Base-by-base conservation (phyloP, 2,888 invertebrate genomes). In the Cosmia pyralina region DNA sequence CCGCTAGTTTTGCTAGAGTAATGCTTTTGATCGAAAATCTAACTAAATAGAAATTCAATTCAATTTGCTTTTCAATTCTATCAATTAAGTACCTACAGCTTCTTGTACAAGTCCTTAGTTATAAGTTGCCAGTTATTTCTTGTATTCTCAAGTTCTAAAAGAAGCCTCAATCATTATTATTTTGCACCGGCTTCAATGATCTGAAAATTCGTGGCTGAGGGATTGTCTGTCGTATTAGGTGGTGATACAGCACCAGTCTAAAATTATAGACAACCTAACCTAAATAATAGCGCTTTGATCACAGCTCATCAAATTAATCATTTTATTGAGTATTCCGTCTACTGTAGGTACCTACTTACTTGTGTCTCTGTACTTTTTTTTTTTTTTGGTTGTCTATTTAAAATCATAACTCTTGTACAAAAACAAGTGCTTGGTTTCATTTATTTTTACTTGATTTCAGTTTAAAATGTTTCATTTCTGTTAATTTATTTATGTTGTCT, bases 11-110 rank as follows among this genome's bases (percentile, higher is more conserved):
- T 60, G 34, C n/a, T n/a, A n/a, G n/a, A n/a, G n/a, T n/a, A n/a
- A n/a, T n/a, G n/a, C 11, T n/a, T 38, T 65, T 65, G 8, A 34
- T 69, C 7, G 7, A 59, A 78, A n/a, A 41, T n/a, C 4, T 48
- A 17, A 4, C n/a, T n/a, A 34, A 48, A 2, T 34, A 11, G 17
- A 58, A n/a, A 55, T 53, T 5, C 28, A 28, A 11, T 58, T 57
- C 11, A 34, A 55, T 22, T 8, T 44, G 22, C 28, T 2, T 52
- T 17, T 68, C 13, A 69, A 52, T 53, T 48, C 5, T 48, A 8
- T 17, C n/a, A 38, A n/a, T 38, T 15, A 10, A 48, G 28, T 48
- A 28, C 17, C 8, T 55, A 62, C 28, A 48, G 19, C 41, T 70
- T 41, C 10, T 28, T 8, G 22, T 22, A 8, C 7, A 22, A 22